Evolutionary conservation across 2,113 vertebrate genomes (phyloP).

Genomic region (Rhinolophus sinicus): DNA sequence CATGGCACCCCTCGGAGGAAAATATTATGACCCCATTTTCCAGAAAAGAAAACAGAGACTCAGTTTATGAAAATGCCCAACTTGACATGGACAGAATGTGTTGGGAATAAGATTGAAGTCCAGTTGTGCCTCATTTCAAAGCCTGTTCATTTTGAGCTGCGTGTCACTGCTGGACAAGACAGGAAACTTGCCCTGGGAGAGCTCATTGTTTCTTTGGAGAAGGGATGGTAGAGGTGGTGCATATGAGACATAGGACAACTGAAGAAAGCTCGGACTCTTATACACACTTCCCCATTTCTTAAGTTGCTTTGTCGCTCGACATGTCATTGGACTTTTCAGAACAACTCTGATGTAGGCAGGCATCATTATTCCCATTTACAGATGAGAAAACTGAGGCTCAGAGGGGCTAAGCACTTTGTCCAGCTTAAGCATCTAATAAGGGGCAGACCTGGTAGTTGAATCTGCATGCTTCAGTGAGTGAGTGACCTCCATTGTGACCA

Average conservation of each 20-base stretch:
- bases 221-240: no score
- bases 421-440: not conserved
- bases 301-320: not conserved
- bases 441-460: not conserved
- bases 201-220: not conserved
- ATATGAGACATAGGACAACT: not conserved
- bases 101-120: not conserved
- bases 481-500: not conserved
- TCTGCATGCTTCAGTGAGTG: accelerated
- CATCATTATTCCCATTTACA: not conserved
- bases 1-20: not conserved
- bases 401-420: not conserved
- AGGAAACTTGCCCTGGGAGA: not conserved
- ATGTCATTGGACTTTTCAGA: not conserved
- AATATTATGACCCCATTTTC: not conserved
- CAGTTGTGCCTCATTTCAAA: not conserved
- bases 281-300: not conserved
- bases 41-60: not conserved
- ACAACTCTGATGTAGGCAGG: not conserved
- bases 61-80: not conserved
- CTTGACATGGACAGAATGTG: not conserved
- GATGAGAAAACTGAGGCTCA: not conserved
- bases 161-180: not conserved
- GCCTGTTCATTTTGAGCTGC: not conserved
- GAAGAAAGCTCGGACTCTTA: not conserved